These are phyloP conservation scores for Ladona fulva DNA, from an alignment of 1,140 invertebrate genomes.

Conservation along the genomic window DNA sequence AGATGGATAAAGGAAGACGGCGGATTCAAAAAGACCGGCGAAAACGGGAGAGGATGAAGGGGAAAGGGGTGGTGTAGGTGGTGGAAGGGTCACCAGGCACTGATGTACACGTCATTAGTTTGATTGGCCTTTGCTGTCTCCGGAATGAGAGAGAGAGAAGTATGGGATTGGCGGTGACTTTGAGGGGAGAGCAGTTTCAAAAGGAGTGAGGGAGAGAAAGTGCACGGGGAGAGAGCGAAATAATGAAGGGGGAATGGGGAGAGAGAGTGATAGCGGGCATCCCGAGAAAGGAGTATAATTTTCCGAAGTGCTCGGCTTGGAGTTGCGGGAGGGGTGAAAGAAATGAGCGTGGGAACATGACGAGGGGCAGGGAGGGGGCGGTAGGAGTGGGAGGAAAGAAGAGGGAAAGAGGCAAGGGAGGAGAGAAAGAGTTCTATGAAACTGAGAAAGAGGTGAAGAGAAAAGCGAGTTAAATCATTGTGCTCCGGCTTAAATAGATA, in stretches of 20 bases:
- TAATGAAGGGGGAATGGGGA: background rate
- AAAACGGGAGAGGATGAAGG: background rate
- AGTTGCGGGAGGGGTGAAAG: background rate
- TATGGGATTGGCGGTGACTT: background rate
- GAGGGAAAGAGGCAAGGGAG: background rate
- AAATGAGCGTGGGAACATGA: too few relatives aligned
- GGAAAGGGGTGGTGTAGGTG: background rate
- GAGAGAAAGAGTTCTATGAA: background rate
- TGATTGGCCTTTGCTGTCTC: background rate
- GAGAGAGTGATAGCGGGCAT: background rate
- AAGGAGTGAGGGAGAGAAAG: background rate
- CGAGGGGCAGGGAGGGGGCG: too few relatives aligned
- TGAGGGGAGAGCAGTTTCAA: background rate
- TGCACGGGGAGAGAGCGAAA: background rate
- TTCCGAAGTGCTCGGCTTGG: background rate
- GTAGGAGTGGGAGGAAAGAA: background rate
- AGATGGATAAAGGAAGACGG: background rate
- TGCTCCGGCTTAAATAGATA: too few relatives aligned
- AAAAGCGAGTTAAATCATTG: too few relatives aligned
- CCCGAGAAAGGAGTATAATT: background rate
- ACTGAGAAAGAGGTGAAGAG: too few relatives aligned
- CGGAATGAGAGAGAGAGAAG: background rate
- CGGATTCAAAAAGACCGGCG: background rate
- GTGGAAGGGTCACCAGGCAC: background rate
- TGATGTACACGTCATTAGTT: conserved; percentile 9